These are phyloP conservation scores for Tholera decimalis DNA, from an alignment of 2,888 invertebrate genomes.

Conservation along the genomic window DNA sequence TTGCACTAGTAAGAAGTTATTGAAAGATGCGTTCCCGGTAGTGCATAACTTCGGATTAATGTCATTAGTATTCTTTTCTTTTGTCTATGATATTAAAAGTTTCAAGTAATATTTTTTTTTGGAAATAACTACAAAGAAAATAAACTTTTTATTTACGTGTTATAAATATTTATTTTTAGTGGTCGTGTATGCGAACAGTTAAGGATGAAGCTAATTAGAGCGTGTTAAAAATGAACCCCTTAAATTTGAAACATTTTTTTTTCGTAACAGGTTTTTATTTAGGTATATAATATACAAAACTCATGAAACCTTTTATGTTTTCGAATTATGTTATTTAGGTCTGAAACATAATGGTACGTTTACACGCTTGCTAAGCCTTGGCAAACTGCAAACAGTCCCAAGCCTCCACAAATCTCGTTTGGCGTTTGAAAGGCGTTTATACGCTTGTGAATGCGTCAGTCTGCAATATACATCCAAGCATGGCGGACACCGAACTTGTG, in stretches of 20 bases:
- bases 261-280: slow-evolving; percentile 28
- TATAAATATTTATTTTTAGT: slow-evolving; percentile 25
- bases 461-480: slow-evolving; percentile 55
- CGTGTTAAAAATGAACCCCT: slow-evolving; percentile 20
- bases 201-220: slow-evolving; percentile 29
- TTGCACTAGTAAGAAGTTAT: slow-evolving; percentile 29
- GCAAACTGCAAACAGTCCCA: slow-evolving; percentile 35
- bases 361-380: slow-evolving; percentile 35
- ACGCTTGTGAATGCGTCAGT: slow-evolving; percentile 54
- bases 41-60: slow-evolving; percentile 29
- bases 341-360: slow-evolving; percentile 31
- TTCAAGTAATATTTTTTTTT: slow-evolving; percentile 27
- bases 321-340: slow-evolving; percentile 30
- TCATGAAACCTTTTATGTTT: slow-evolving; percentile 32
- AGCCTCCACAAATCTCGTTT: slow-evolving; percentile 48
- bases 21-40: slow-evolving; percentile 19
- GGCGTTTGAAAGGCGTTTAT: slow-evolving; percentile 47
- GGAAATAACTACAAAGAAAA: no score
- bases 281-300: slow-evolving; percentile 26
- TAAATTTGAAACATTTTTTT: slow-evolving; percentile 24
- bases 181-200: slow-evolving; percentile 19
- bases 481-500: slow-evolving; percentile 20
- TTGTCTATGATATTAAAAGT: slow-evolving; percentile 26
- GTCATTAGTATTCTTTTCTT: slow-evolving; percentile 26
- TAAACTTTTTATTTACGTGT: slow-evolving; percentile 15